Base-by-base conservation (phyloP, 2,113 vertebrate genomes). In the Baryphthengus martii region DNA sequence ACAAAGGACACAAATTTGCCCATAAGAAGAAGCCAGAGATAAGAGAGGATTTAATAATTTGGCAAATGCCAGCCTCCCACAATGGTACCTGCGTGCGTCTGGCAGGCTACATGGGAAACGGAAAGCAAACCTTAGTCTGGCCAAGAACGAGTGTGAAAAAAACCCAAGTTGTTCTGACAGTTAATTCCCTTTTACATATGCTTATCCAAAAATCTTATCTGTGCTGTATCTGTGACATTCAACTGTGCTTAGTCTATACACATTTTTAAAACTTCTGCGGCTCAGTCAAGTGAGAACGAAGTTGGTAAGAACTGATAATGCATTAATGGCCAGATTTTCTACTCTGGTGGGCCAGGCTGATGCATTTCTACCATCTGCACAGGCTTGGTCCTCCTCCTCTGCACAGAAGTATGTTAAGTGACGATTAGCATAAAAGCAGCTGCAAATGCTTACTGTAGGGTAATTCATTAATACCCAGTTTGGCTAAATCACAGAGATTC, bases 401-500 rank as follows among this genome's bases (percentile, higher is more conserved):
- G 28, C 81, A 50, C 76, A 84, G 39, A 89, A 87, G 72, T 94
- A 82, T 56, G 40, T 83, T 78, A 73, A 91, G 56, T 87, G 87
- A 59, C 8, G 13, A 56, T 93, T 90, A 85, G 63, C 76, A 53
- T 89, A 81, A 78, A 95, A 95, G 68, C 80, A 91, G 92, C 89
- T 82, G 72, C 78, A 87, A 72, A 56, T 66, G 44, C 89, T 95
- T 85, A 55, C 29, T n/a, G 61, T 91, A 65, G 26, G 37, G 17
- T 96, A 92, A 55, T 89, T 95, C 56, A 25, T 88, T 93, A 97
- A 83, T 89, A 96, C 77, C 95, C 90, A 65, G 12, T 90, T 95
- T 95, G 94, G 84, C 91, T 96, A 86, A 91, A 52, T 87, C 88
- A 82, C 85, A 95, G 90, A 89, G 78, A 90, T 94, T 91, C 81